Percentiles rank a stretch among this genome's conserved stretches.
These are phyloP conservation scores for Oligia fasciuncula DNA, from an alignment of 2,888 invertebrate genomes.

Conservation along the genomic window DNA sequence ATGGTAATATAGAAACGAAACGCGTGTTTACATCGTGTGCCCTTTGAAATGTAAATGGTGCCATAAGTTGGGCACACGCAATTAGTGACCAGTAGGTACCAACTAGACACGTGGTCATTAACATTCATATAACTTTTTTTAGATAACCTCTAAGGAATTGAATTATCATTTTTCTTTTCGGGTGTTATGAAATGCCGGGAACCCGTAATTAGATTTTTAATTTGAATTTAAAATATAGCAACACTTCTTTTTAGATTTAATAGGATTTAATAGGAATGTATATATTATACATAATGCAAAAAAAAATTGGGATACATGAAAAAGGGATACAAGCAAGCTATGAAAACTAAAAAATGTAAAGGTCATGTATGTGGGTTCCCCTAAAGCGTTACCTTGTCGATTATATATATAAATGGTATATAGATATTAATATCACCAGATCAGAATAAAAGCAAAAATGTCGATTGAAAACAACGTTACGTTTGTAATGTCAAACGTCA, in stretches of 20 bases:
- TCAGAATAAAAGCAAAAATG: slow-evolving; percentile 9
- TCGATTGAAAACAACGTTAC: background rate
- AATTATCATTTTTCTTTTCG: slow-evolving; percentile 42
- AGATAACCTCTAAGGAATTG: slow-evolving; percentile 36
- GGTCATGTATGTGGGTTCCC: background rate
- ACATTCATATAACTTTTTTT: slow-evolving; percentile 55
- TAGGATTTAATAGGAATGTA: too few relatives aligned
- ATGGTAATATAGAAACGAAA: slow-evolving; percentile 43
- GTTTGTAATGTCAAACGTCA: slow-evolving; percentile 6
- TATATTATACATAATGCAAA: background rate
- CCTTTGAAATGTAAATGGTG: slow-evolving; percentile 66
- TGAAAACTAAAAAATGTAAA: background rate
- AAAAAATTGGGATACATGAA: background rate
- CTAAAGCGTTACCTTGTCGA: slow-evolving; percentile 16
- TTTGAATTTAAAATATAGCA: slow-evolving; percentile 10
- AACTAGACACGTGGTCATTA: slow-evolving; percentile 53
- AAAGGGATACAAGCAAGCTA: background rate
- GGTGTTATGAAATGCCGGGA: background rate
- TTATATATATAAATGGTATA: background rate
- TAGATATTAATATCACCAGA: background rate
- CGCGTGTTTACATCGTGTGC: slow-evolving; percentile 38
- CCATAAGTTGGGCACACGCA: slow-evolving; percentile 52
- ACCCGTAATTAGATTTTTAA: slow-evolving; percentile 44
- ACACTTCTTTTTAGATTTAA: background rate
- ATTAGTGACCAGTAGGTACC: slow-evolving; percentile 59